Evolutionary conservation across 2,113 vertebrate species (phyloP).

Genomic region (Heptranchias perlo): DNA sequence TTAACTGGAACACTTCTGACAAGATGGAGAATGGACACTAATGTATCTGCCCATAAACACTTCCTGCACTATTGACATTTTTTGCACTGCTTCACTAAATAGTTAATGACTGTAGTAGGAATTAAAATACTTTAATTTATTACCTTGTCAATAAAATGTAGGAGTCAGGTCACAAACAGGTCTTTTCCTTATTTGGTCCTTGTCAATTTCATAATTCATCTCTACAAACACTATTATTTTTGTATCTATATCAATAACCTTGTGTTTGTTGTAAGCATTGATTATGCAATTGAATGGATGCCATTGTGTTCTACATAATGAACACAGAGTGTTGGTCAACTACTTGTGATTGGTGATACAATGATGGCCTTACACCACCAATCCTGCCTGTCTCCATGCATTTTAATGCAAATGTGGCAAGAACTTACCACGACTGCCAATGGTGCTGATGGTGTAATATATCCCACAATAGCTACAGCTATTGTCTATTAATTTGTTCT

Average conservation of each 20-base stretch:
- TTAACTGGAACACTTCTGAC: background rate
- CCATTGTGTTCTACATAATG: background rate
- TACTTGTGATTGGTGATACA: background rate
- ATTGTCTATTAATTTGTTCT: background rate
- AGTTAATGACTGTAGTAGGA: slow-evolving; percentile 19
- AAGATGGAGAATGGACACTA: slow-evolving; percentile 11
- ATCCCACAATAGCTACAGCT: no score
- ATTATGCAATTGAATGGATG: slow-evolving; percentile 3
- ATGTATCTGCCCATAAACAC: slow-evolving; percentile 18
- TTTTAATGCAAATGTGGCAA: background rate
- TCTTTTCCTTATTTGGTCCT: slow-evolving; percentile 3
- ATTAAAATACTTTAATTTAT: slow-evolving; percentile 17
- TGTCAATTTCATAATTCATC: slow-evolving; percentile 3
- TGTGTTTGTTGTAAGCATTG: background rate
- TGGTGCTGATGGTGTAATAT: background rate
- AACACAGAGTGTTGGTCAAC: no score
- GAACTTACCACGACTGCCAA: background rate
- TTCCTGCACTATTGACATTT: background rate
- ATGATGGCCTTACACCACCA: background rate
- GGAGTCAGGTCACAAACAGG: background rate
- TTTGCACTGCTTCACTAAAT: slow-evolving; percentile 21
- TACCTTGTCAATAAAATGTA: background rate
- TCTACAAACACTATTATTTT: background rate
- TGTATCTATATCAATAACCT: background rate
- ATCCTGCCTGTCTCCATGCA: background rate